Evolutionary conservation across 1,140 invertebrate species (phyloP).

Genomic region (Macrobrachium nipponense): DNA sequence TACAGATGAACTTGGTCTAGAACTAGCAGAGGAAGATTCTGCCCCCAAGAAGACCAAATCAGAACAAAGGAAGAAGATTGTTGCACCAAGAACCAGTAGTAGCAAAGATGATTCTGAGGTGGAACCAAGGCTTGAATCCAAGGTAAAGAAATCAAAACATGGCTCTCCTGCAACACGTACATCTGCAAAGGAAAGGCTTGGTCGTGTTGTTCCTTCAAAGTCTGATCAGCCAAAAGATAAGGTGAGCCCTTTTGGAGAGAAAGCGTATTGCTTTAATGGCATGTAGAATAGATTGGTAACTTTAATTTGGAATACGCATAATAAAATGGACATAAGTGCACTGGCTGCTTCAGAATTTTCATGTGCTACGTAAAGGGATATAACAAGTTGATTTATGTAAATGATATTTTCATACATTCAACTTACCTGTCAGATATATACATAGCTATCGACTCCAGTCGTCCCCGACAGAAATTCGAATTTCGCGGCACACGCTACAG

Average conservation of each 20-base stretch:
- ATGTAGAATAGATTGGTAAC: too few relatives aligned
- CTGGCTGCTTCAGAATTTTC: too few relatives aligned
- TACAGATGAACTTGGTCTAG: constrained; percentile 55
- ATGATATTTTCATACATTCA: too few relatives aligned
- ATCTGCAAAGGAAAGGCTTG: constrained; percentile 45
- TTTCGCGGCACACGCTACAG: too few relatives aligned
- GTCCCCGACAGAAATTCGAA: too few relatives aligned
- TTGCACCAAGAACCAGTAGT: constrained; percentile 22
- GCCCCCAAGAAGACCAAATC: constrained; percentile 27
- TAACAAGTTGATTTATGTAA: too few relatives aligned
- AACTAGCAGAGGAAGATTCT: constrained; percentile 49
- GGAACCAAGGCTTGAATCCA: not conserved
- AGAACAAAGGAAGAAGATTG: constrained; percentile 28
- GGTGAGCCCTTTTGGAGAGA: not conserved
- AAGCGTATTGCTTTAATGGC: too few relatives aligned
- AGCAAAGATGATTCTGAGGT: constrained; percentile 7
- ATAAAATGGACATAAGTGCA: too few relatives aligned
- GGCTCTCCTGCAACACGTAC: constrained; percentile 5
- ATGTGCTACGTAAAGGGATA: too few relatives aligned
- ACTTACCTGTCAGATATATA: too few relatives aligned
- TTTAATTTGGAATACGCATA: too few relatives aligned
- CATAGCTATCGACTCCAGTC: too few relatives aligned
- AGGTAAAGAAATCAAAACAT: constrained; percentile 29
- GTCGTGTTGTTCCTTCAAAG: constrained; percentile 13
- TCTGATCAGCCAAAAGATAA: constrained; percentile 35